Base-by-base conservation (phyloP, 1,140 invertebrate genomes). In the Heliconius hewitsoni region DNA sequence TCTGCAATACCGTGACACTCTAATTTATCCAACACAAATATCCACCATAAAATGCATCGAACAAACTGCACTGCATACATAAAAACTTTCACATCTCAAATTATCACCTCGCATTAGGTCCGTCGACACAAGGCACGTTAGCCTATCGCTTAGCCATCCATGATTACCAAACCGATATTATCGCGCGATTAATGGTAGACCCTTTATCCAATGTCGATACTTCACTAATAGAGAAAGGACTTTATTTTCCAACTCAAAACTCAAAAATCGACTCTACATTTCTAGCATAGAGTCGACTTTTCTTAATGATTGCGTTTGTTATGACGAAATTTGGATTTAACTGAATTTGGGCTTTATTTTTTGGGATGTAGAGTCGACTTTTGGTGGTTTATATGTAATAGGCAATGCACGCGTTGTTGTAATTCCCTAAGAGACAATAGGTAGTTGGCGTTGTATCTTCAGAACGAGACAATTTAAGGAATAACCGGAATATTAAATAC, bases 351-450 rank as follows among this genome's bases (percentile, higher is more conserved):
- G 73, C 46, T 75, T n/a, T 87, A 30, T 72, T 42, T 16, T 46
- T 13, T 23, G 1, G 1, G 9, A 2, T 8, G 39, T 76, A 80
- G 60, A 71, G 83, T 85, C 52, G 19, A 50, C 71, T 85, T 82
- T 84, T 2, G 42, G 19, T 74, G 83, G 77, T 18, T 27, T 13
- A 8, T 16, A 39, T 37, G 23, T 87, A 87, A 86, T 84, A 87
- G 83, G 81, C 84, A 84, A 83, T 86, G 84, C 82, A 84, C 78
- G 85, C 83, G 78, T 84, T 84, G 86, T 85, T 88, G 85, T 90
- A 88, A 87, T 85, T 90, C 89, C 89, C 87, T 83, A 73, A 84
- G 86, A 89, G 85, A 91, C 88, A 90, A 89, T 91, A 89, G 86
- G 89, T 90, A 89, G 88, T 87, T 88, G 84, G 76, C 86, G 84